Conservation (phyloP, 2,797 vertebrate genomes). For the Pygocentrus nattereri region DNA sequence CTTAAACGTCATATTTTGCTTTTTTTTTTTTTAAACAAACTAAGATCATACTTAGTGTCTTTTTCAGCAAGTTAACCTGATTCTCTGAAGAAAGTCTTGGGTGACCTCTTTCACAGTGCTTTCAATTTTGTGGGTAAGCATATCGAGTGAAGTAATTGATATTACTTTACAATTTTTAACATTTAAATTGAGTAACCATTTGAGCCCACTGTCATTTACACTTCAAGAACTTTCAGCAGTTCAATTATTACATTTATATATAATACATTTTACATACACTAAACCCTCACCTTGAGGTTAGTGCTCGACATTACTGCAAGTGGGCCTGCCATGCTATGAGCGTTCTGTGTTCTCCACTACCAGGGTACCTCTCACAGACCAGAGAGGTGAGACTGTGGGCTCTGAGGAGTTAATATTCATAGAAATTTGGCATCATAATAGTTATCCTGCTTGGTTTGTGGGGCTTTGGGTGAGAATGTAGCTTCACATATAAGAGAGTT, state of each 20-base stretch:
- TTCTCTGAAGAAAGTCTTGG: not conserved
- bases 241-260: not conserved
- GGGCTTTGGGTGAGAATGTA: constrained; percentile 8
- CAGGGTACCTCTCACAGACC: not conserved
- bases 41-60: not conserved
- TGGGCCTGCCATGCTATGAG: constrained; percentile 12
- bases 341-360: no score
- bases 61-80: constrained; percentile 8
- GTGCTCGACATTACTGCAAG: constrained; percentile 1
- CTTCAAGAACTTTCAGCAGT: not conserved
- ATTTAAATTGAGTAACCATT: not conserved
- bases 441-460: not conserved
- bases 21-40: not conserved
- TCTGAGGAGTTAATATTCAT: not conserved
- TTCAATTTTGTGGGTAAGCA: not conserved
- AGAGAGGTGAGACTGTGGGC: not conserved
- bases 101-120: not conserved
- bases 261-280: not conserved
- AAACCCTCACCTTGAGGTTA: not conserved
- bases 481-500: not conserved
- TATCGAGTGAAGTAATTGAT: no score
- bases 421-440: constrained; percentile 4
- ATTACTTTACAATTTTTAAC: not conserved
- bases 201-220: not conserved
- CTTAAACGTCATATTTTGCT: not conserved